These are phyloP conservation scores for Agrilus mali DNA, from an alignment of 2,888 invertebrate species.

Conservation along the genomic window DNA sequence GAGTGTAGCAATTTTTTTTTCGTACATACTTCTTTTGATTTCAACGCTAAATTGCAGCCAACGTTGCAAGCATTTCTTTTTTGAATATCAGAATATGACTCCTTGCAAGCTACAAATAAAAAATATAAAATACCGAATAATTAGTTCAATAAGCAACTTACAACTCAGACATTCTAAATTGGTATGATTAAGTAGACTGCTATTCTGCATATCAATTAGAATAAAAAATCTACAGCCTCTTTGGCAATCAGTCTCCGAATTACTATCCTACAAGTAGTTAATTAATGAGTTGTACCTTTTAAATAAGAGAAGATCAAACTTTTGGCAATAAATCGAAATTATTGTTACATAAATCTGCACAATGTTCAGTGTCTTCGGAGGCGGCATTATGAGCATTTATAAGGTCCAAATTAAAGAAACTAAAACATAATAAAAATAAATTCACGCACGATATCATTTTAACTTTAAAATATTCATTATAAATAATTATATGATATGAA, in stretches of 20 bases:
- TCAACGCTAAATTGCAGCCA: conserved; percentile 23
- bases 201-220: conserved; percentile 23
- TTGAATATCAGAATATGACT: conserved; percentile 18
- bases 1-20: neutral
- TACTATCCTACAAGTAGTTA: conserved; percentile 17
- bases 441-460: no score
- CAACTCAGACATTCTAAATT: conserved; percentile 24
- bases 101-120: conserved; percentile 19
- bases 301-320: neutral
- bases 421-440: no score
- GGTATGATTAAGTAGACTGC: conserved; percentile 21
- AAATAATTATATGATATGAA: no score
- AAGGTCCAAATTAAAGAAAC: no score
- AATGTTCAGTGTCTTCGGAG: neutral
- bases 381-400: no score
- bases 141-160: conserved; percentile 17
- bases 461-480: no score
- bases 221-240: conserved; percentile 27
- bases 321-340: neutral
- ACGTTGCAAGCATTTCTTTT: conserved; percentile 19
- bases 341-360: neutral
- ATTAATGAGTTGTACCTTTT: neutral
- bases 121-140: conserved; percentile 8
- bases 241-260: conserved; percentile 24
- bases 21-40: conserved; percentile 18